Evolutionary conservation across 2,797 vertebrate genomes (phyloP), one percentile per base, ranked within the genome.

Genomic region (Telmatherina bonti): DNA sequence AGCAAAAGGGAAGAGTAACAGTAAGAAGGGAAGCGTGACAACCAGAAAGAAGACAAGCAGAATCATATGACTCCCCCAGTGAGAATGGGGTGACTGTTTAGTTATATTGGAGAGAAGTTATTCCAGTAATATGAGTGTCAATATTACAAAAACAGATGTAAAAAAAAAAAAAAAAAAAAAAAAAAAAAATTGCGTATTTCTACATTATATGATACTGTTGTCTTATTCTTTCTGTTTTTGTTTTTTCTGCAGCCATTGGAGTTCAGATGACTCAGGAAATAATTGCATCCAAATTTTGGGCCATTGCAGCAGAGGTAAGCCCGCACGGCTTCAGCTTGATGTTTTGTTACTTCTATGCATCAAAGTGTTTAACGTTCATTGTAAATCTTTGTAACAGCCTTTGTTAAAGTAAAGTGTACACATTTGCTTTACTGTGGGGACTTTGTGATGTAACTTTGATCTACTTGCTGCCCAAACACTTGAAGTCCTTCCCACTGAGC

Each of bases 191-290:
- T 41, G 7, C 20, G 41, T 47, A 3, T 20, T 29, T 41, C 29
- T 43, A 27, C 36, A 31, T 55, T 30, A 26, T 1, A 15, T 57
- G 70, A 38, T 20, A 33, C 29, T 57, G 12, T 18, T 20, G 41
- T 35, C 0, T 35, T 78, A 20, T 74, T 3, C 53, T 68, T 22
- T 60, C 18, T 35, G 2, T 55, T 5, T 26, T 68, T 26, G 68
- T 8, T 78, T 18, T 86, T 5, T 82, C 57, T 77, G 16, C 78
- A 92, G 92, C 90, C 54, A 83, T 87, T 0, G 91, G 92, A 5
- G 79, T 92, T 13, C 92, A 93, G 83, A 88, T 92, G 89, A 88
- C 89, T 57, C 71, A 92, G 24, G 87, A 83, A 8, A 0, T 83
- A 66, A 26, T 93, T 0, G 90, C 91, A 76, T 86, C 85, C 57